Base-by-base conservation (phyloP, 35 echinoderm and acorn worm genomes). In the Heliocidaris tuberculata region DNA sequence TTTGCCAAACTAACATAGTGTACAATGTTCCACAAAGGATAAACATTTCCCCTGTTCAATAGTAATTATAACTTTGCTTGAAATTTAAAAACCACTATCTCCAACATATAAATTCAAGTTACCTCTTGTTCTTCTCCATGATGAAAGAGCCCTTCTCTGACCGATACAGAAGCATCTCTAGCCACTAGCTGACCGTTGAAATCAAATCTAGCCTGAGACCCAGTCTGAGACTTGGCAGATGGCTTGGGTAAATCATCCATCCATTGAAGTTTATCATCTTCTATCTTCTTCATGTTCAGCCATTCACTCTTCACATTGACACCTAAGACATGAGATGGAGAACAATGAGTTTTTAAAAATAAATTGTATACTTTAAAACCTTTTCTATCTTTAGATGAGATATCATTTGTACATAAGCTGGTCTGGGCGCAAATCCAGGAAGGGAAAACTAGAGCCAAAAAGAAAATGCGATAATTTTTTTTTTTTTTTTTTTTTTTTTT, bases 101-200 rank as follows among this genome's bases (percentile, higher is more conserved):
- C 35, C 3, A 42, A 42, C 35, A 12, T 56, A 56, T 56, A n/a
- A n/a, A 7, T 78, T 24, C 65, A 78, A 78, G 19, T n/a, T 78
- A 99, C 98, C 96, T 99, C 96, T 97, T 96, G 98, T 54, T 99
- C 97, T 48, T 97, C 98, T 65, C 98, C 98, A 97, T 99, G 98
- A 49, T 99, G 98, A 94, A 97, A 97, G 13, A 99, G 92, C 35
- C 98, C 98, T 70, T 96, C 97, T 32, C 95, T 97, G 48, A 99
- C 96, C 71, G 96, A 87, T 85, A 99, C 86, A 61, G 96, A 31
- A 86, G 98, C 95, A 95, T 97, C 96, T 85, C 97, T 96, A 54
- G 95, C 96, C 92, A 99, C 86, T 88, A 99, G 94, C 30, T 59
- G 93, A 60, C 98, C 98, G 59, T 96, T 97, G 95, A 99, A 97